A percentile compares a stretch with the other conserved stretches of the same genome.
Conservation (phyloP, 2,888 invertebrate species). For the Ophonus ardosiacus region DNA sequence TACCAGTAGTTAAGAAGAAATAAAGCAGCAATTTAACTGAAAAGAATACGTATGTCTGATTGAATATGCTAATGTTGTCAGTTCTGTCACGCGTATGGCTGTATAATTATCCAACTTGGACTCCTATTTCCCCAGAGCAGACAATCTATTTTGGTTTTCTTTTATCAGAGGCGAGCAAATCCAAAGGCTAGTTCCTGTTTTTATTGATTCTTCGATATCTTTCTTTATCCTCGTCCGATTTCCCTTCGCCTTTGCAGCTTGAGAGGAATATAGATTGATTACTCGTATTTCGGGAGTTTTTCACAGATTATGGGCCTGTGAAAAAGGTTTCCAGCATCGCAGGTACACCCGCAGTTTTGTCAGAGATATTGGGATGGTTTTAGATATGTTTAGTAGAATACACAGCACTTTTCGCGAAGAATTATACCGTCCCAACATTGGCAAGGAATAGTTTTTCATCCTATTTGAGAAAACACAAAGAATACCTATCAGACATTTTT, state of each 20-base stretch:
- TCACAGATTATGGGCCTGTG: conserved; percentile 32
- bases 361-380: background rate
- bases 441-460: no score
- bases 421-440: background rate
- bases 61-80: conserved; percentile 23
- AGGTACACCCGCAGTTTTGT: conserved; percentile 29
- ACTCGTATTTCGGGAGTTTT: conserved; percentile 50
- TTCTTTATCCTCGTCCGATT: conserved; percentile 50
- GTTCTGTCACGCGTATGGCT: background rate
- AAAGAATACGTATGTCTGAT: conserved; percentile 19
- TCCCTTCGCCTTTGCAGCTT: conserved; percentile 49
- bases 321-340: conserved; percentile 13
- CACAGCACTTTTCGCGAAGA: background rate
- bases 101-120: conserved; percentile 4
- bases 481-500: no score
- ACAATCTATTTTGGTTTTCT: conserved; percentile 49
- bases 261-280: conserved; percentile 58
- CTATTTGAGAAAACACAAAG: no score
- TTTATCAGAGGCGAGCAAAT: conserved; percentile 47
- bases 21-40: conserved; percentile 19
- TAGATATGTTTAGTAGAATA: conserved; percentile 1
- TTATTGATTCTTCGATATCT: conserved; percentile 58
- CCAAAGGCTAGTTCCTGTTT: conserved; percentile 56
- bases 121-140: background rate
- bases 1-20: background rate